phyloP scores from a whole-genome alignment of 2,113 vertebrate species.

The Lethenteron reissneri region DNA sequence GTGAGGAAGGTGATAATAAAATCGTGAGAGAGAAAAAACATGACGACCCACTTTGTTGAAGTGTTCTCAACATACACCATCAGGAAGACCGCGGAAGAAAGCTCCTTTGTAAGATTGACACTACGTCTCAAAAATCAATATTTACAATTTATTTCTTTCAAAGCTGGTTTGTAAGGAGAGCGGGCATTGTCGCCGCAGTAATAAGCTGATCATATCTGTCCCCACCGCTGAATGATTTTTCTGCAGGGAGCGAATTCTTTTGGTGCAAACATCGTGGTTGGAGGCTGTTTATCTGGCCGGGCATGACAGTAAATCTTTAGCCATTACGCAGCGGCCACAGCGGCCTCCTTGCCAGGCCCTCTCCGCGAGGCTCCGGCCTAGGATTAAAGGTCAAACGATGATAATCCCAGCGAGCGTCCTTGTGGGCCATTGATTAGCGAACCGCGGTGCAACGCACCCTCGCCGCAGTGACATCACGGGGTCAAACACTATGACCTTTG shows the following conservation, averaged over 20 bases:
- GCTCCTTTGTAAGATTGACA: too few species aligned
- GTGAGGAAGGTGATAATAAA: too few species aligned
- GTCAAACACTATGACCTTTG: too few species aligned
- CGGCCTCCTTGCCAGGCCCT: constrained; percentile 1
- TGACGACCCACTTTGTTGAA: too few species aligned
- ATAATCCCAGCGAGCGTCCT: constrained; percentile 3
- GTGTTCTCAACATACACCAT: too few species aligned
- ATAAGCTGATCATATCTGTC: constrained; percentile 7
- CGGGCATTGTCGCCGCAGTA: constrained; percentile 3
- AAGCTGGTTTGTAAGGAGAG: constrained; percentile 3
- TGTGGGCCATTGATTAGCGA: neutral
- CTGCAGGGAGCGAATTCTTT: neutral
- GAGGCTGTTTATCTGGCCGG: constrained; percentile 4
- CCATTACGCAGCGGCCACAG: constrained; percentile 4
- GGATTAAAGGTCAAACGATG: constrained; percentile 7
- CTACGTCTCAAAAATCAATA: neutral
- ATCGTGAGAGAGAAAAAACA: too few species aligned
- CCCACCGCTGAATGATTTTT: constrained; percentile 5
- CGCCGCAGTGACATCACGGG: too few species aligned
- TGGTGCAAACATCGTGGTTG: neutral
- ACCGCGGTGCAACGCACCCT: too few species aligned
- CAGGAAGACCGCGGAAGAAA: too few species aligned
- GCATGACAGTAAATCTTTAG: constrained; percentile 6
- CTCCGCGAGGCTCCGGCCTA: constrained; percentile 1
- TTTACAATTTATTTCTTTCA: constrained; percentile 6